Evolutionary conservation across 2,797 vertebrate genomes (phyloP).

Genomic region (Aratinga solstitialis): DNA sequence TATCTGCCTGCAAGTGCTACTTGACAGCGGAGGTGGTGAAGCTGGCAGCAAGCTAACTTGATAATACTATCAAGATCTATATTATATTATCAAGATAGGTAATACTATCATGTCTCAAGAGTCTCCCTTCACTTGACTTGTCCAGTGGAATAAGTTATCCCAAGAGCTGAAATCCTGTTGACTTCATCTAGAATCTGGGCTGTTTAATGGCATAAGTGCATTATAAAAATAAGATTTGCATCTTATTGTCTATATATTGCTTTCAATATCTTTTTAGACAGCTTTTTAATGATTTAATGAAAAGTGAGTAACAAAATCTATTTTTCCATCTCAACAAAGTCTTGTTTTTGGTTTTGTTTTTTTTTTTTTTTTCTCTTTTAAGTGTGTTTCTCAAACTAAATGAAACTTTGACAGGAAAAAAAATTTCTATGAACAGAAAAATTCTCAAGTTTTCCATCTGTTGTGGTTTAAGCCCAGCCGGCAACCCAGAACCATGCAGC

Average conservation of each 20-base stretch:
- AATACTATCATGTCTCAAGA: neutral
- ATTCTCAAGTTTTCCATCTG: neutral
- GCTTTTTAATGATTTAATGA: neutral
- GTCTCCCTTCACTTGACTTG: neutral
- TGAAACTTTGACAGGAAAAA: neutral
- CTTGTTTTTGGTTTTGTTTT: rapidly evolving
- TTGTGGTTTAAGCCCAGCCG: too few relatives aligned
- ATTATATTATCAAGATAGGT: neutral
- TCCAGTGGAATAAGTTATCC: neutral
- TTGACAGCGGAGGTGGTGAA: neutral
- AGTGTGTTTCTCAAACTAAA: neutral
- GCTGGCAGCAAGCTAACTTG: neutral
- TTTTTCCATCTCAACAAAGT: neutral
- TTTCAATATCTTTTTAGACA: neutral
- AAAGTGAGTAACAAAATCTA: neutral
- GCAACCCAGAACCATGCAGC: too few relatives aligned
- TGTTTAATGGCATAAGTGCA: neutral
- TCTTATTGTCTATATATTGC: neutral
- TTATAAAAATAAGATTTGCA: neutral
- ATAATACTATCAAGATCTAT: neutral
- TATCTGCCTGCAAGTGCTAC: neutral
- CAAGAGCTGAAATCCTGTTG: neutral
- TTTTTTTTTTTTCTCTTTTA: rapidly evolving
- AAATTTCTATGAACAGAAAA: neutral
- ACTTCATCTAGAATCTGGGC: neutral